Evolutionary conservation across 2,113 vertebrate genomes (phyloP), one percentile per base, ranked within the genome.

Genomic region (Epinephelus lanceolatus): DNA sequence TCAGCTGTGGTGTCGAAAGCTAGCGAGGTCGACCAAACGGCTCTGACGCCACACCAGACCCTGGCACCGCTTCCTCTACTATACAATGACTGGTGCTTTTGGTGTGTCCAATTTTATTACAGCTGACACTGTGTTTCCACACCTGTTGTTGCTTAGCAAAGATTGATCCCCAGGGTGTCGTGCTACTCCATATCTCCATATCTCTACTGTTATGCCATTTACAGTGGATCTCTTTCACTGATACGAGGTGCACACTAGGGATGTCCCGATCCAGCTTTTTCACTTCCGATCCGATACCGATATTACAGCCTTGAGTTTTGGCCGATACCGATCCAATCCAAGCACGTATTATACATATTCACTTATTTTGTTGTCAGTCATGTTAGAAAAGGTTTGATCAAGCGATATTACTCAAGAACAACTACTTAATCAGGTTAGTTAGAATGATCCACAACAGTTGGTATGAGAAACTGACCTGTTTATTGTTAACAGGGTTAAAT

Each of bases 61-160:
- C 30, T 19, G 30, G 37, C 37, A 65, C 19, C n/a, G 2, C n/a
- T 17, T 23, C 37, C 40, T 42, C 30, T n/a, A 6, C 19, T 21
- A 40, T 19, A 56, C 55, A 56, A 62, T 37, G 60, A 21, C 11
- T n/a, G 12, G 21, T 13, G 40, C 40, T 23, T 66, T 63, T 37
- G 37, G 1, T 51, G 47, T 2, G 10, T 52, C 25, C 27, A 21
- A 15, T 37, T 53, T 53, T 33, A 68, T 30, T 21, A 52, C 47
- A 21, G 47, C 47, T 14, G 67, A 55, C n/a, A 25, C 52, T 71
- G 52, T 78, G 56, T 71, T 70, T 52, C 30, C 2, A 21, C 25
- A 53, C 67, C 67, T 62, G 57, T 61, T 70, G 12, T 30, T 37
- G 59, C n/a, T 6, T 33, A 66, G 57, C 37, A 59, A 25, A 47